Base-by-base conservation (phyloP, 2,888 invertebrate genomes). In the Calameuta pallipes region DNA sequence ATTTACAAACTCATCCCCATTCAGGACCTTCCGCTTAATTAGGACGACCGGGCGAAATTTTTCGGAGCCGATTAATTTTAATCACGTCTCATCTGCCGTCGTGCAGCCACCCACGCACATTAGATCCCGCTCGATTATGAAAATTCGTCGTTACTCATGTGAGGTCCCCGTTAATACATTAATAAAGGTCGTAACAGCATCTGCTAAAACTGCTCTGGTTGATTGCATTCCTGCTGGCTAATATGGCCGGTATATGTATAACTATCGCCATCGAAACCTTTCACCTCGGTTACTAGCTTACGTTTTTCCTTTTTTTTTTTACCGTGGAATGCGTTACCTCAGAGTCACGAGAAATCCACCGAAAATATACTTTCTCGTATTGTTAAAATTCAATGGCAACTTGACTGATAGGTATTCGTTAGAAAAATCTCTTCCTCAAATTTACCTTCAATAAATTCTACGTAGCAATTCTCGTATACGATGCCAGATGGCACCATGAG, bases 21-120 rank as follows among this genome's bases (percentile, higher is more conserved):
- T 74, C 75, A 77, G 73, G 80, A 78, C 69, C 71, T 76, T 78
- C 75, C 73, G 75, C 71, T 36, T 76, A 70, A 70, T 37, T 75
- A 70, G 73, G 31, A n/a, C 69, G 36, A 30, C 56, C 41, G 36
- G 41, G 41, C 74, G 13, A 70, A 84, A 84, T 83, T 82, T 82
- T 82, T 15, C 75, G 56, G 78, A 73, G 79, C 75, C 78, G 82
- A 81, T 83, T 84, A 84, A 83, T 83, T 84, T 69, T 36, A 73
- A 76, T 69, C 33, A 15, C 33, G 76, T 68, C 75, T 23, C 41
- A 75, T 23, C 56, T 56, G 56, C 23, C 56, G 23, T 56, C 56
- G 56, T 23, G 23, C 23, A 56, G 56, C 56, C 56, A 56, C 23
- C 56, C 56, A 56, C 56, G 56, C 23, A 56, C 56, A 23, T 56